These are phyloP conservation scores for Tipula confusa DNA, from an alignment of 2,888 invertebrate genomes.

Conservation along the genomic window DNA sequence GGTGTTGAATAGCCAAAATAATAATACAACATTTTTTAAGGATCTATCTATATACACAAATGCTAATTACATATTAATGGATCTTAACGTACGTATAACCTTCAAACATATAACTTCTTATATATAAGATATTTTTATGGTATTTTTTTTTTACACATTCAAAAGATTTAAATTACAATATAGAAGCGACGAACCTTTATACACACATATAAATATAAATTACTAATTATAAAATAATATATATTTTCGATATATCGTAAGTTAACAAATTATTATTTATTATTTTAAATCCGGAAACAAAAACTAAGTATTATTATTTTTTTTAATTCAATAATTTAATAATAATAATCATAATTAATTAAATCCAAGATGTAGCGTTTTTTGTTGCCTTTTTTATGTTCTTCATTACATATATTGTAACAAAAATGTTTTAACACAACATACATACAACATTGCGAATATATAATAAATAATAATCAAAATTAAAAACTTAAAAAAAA, in stretches of 20 bases:
- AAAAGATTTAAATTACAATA: background rate
- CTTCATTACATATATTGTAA: conserved; percentile 15
- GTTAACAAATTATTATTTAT: background rate
- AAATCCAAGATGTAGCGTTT: background rate
- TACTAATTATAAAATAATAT: background rate
- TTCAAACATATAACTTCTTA: background rate
- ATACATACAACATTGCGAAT: background rate
- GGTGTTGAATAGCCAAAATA: background rate
- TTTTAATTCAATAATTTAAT: background rate
- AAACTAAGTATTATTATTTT: background rate
- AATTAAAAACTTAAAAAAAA: background rate
- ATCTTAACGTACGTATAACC: conserved; percentile 3
- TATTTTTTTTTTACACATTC: background rate
- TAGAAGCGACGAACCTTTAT: background rate
- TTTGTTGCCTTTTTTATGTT: background rate
- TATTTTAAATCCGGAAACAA: conserved; percentile 9
- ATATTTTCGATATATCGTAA: background rate
- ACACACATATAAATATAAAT: background rate
- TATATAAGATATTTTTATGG: background rate
- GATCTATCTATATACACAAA: background rate
- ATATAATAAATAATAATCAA: conserved; percentile 21
- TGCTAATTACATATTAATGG: background rate
- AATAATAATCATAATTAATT: conserved; percentile 20
- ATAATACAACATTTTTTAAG: background rate
- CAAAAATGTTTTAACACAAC: background rate